A percentile compares a stretch with the other conserved stretches of the same genome.
These are phyloP conservation scores for Poecilia latipinna DNA, from an alignment of 2,113 vertebrate species.

Conservation along the genomic window DNA sequence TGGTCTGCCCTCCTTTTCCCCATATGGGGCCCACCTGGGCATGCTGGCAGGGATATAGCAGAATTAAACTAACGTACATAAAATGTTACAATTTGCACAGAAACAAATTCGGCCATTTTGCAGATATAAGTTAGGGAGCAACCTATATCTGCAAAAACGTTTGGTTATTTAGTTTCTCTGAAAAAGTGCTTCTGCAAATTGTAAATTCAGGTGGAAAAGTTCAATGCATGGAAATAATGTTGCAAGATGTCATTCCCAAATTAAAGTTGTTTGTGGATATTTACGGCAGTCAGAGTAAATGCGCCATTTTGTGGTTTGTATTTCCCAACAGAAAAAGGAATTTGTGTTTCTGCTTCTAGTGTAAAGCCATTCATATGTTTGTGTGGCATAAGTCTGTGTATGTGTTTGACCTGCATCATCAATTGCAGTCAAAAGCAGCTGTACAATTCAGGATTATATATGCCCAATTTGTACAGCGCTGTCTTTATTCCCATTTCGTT, in stretches of 20 bases:
- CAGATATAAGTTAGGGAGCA: too few species aligned
- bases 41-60: too few species aligned
- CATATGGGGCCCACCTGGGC: too few species aligned
- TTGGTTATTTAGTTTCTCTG: too few species aligned
- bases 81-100: too few species aligned
- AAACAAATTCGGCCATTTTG: too few species aligned
- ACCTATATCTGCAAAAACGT: too few species aligned
- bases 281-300: conserved; percentile 35
- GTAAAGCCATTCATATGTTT: conserved; percentile 24
- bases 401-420: conserved; percentile 58
- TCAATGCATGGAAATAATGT: neutral
- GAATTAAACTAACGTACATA: too few species aligned
- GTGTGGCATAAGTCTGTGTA: conserved; percentile 28
- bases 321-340: conserved; percentile 29
- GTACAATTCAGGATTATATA: conserved; percentile 64
- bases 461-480: conserved; percentile 55
- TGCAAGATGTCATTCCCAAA: conserved; percentile 21
- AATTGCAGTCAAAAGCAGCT: conserved; percentile 63
- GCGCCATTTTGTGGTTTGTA: conserved; percentile 31
- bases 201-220: neutral
- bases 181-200: too few species aligned
- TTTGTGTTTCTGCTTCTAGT: conserved; percentile 34
- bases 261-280: conserved; percentile 39
- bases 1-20: too few species aligned
- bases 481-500: conserved; percentile 60